Evolutionary conservation across 2,797 vertebrate genomes (phyloP), one percentile per base, ranked within the genome.

Genomic region (Sparus aurata): DNA sequence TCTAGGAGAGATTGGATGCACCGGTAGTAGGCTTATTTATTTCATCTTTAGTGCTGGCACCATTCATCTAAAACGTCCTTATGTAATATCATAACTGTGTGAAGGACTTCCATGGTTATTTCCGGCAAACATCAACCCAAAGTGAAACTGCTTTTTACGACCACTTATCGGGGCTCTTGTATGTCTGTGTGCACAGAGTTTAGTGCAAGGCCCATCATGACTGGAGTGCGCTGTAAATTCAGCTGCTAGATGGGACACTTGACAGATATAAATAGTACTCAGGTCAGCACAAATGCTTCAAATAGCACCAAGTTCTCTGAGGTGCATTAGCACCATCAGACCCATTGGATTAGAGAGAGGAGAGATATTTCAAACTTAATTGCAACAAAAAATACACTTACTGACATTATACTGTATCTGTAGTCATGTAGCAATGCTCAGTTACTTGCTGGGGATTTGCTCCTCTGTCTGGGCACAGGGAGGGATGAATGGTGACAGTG

Each of bases 181-280:
- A 17, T 63, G 69, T 85, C 59, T 74, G 41, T 78, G 52, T 77
- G 58, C 58, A 50, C 74, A 47, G 7, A 5, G 73, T 77, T 82
- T 61, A 74, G 52, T 64, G 49, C 3, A 2, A 63, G 41, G 25
- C 73, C 80, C 83, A 83, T 86, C 65, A 53, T 80, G 58, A 73
- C 78, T 82, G 85, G 68, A 91, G 83, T 87, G 78, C 69, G 47
- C 59, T 76, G 73, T 85, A 78, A 73, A 88, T 80, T 70, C 47
- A 74, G 71, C 78, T 81, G 71, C 75, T 78, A 69, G 76, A 84
- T 79, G 77, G 77, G 69, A 9, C 70, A 75, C 84, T 87, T 67
- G 61, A 73, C 64, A 15, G 69, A 69, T 87, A 91, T 80, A 90
- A 88, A 86, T 84, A 87, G 80, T 25, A 55, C 22, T 38, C 52